Percentiles rank a stretch among this genome's conserved stretches.
phyloP scores from a whole-genome alignment of 2,797 vertebrate species.

The Girardinus metallicus region DNA sequence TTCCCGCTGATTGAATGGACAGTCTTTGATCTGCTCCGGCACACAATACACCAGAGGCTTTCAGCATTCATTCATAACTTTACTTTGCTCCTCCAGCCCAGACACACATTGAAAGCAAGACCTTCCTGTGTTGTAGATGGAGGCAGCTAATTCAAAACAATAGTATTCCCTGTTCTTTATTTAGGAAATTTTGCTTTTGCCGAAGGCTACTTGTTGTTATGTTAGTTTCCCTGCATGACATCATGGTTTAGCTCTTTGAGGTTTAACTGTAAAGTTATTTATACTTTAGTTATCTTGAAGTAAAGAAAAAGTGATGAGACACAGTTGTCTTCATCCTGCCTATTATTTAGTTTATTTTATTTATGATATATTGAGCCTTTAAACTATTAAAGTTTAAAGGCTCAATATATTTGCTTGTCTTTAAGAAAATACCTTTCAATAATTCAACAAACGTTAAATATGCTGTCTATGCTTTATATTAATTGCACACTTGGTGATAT shows the following conservation, averaged over 20 bases:
- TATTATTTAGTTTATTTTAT: background rate
- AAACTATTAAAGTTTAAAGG: background rate
- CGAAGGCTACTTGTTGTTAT: background rate
- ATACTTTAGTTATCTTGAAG: background rate
- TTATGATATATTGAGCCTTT: background rate
- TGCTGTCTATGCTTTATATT: background rate
- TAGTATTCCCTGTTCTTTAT: background rate
- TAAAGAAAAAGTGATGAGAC: background rate
- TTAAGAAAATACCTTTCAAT: background rate
- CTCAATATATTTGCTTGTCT: background rate
- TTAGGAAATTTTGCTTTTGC: background rate
- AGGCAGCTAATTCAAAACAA: conserved; percentile 16
- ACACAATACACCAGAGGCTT: conserved; percentile 52
- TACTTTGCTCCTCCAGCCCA: conserved; percentile 21
- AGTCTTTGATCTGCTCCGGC: conserved; percentile 52
- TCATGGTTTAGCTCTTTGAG: background rate
- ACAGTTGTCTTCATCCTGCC: background rate
- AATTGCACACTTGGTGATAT: background rate
- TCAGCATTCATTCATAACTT: conserved; percentile 60
- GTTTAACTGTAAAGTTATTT: background rate
- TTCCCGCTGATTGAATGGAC: conserved; percentile 57
- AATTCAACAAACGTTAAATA: background rate
- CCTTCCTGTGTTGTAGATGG: conserved; percentile 24
- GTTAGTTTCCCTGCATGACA: background rate
- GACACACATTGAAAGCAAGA: conserved; percentile 24